phyloP scores from a whole-genome alignment of 2,888 invertebrate species.

The Sialis lutaria region DNA sequence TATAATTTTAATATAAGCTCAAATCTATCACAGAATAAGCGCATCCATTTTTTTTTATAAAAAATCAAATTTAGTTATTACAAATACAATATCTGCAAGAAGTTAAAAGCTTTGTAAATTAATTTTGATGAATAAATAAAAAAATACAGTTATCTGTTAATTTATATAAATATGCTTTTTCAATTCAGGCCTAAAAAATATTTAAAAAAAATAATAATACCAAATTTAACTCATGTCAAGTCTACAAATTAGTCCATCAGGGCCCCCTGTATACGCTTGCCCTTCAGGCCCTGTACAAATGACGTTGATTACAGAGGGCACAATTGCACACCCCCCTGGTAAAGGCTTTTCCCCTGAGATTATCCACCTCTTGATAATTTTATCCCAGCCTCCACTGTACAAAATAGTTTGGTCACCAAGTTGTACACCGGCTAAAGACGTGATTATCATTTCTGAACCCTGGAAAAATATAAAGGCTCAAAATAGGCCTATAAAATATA shows the following conservation, averaged over 20 bases:
- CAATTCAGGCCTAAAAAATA: too few species aligned
- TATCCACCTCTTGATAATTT: conserved; percentile 27
- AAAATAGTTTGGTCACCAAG: conserved; percentile 18
- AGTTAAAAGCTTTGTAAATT: too few species aligned
- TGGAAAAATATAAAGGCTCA: conserved; percentile 14
- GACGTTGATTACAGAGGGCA: conserved; percentile 25
- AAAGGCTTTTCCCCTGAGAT: conserved; percentile 14
- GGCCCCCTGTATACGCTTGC: conserved; percentile 35
- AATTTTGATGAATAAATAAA: too few species aligned
- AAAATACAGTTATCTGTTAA: too few species aligned
- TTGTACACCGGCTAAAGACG: conserved; percentile 20
- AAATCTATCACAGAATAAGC: too few species aligned
- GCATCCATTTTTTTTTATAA: too few species aligned
- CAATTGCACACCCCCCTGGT: conserved; percentile 14
- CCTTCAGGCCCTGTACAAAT: conserved; percentile 24
- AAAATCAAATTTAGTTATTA: too few species aligned
- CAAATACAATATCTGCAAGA: too few species aligned
- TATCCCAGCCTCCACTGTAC: conserved; percentile 30
- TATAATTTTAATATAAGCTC: too few species aligned
- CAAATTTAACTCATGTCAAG: conserved; percentile 17
- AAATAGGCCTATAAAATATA: conserved; percentile 1
- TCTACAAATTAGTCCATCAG: conserved; percentile 33
- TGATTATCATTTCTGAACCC: conserved; percentile 30
- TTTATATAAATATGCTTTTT: too few species aligned
- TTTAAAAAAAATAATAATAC: too few species aligned